These are phyloP conservation scores for Drosophila algonquin DNA, from an alignment of 2,888 invertebrate genomes.

Conservation along the genomic window DNA sequence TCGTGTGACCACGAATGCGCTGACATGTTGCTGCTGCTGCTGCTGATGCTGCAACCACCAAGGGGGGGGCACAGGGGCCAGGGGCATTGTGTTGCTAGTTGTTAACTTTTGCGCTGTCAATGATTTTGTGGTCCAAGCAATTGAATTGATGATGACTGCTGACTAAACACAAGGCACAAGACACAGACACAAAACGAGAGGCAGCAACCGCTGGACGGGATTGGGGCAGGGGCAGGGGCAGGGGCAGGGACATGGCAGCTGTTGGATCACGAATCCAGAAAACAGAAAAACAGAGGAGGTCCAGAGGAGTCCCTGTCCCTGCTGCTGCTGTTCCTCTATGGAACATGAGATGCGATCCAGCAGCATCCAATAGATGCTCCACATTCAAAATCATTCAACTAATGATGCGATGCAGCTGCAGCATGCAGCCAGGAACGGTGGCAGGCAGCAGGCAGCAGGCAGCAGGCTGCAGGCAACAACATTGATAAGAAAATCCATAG, in stretches of 20 bases:
- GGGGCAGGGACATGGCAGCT: slow-evolving; percentile 33
- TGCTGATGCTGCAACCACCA: background rate
- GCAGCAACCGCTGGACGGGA: slow-evolving; percentile 12
- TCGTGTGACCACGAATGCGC: slow-evolving; percentile 64
- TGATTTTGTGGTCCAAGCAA: slow-evolving; percentile 74
- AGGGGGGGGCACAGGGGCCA: slow-evolving; percentile 9
- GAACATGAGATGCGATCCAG: slow-evolving; percentile 76
- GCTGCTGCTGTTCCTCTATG: slow-evolving; percentile 32
- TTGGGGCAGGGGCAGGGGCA: no score
- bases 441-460: slow-evolving; percentile 29
- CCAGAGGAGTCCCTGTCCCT: slow-evolving; percentile 35
- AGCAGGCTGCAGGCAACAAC: slow-evolving; percentile 34
- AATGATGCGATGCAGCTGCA: slow-evolving; percentile 57
- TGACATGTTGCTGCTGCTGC: slow-evolving; percentile 64
- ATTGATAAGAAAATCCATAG: slow-evolving; percentile 65
- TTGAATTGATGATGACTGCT: slow-evolving; percentile 60
- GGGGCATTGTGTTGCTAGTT: slow-evolving; percentile 31
- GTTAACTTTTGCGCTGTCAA: slow-evolving; percentile 68
- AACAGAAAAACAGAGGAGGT: slow-evolving; percentile 35
- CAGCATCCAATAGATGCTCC: slow-evolving; percentile 58
- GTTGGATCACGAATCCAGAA: slow-evolving; percentile 61
- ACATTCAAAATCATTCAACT: slow-evolving; percentile 68
- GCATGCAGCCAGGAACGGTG: slow-evolving; percentile 48
- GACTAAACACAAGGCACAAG: slow-evolving; percentile 52
- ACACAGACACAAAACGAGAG: slow-evolving; percentile 51